Evolutionary conservation across 2,888 invertebrate genomes (phyloP).

Genomic region (Sphaerophoria rueppellii): DNA sequence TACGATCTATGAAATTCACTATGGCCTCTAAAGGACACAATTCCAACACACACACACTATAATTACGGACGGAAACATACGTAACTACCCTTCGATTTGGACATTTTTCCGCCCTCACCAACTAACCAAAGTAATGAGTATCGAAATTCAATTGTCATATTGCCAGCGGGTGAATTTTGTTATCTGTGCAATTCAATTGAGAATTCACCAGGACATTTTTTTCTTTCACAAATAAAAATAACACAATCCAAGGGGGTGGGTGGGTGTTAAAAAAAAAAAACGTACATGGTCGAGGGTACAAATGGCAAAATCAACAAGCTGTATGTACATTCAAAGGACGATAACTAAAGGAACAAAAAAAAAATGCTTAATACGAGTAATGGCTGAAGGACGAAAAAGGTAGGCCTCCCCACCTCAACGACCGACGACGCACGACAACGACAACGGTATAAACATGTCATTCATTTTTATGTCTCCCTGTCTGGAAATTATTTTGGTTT

Average conservation of each 20-base stretch:
- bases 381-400: slow-evolving; percentile 10
- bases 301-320: slow-evolving; percentile 70
- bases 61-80: neutral
- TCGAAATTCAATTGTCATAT: slow-evolving; percentile 74
- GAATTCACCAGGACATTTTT: slow-evolving; percentile 64
- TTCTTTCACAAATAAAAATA: slow-evolving; percentile 40
- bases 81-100: neutral
- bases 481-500: slow-evolving; percentile 69
- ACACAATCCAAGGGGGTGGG: slow-evolving; percentile 43
- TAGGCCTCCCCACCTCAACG: neutral
- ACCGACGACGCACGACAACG: too few species aligned
- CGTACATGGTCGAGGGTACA: slow-evolving; percentile 22
- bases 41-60: neutral
- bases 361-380: slow-evolving; percentile 14
- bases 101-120: neutral
- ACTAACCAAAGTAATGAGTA: slow-evolving; percentile 57
- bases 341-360: slow-evolving; percentile 6
- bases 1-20: neutral
- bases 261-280: slow-evolving; percentile 11
- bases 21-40: neutral
- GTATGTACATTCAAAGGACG: slow-evolving; percentile 39
- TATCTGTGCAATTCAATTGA: slow-evolving; percentile 69
- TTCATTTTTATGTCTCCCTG: slow-evolving; percentile 60
- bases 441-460: slow-evolving; percentile 57
- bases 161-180: slow-evolving; percentile 72